These are phyloP conservation scores for Coptodon bakossiorum DNA, from an alignment of 2,113 vertebrate genomes.

Conservation along the genomic window DNA sequence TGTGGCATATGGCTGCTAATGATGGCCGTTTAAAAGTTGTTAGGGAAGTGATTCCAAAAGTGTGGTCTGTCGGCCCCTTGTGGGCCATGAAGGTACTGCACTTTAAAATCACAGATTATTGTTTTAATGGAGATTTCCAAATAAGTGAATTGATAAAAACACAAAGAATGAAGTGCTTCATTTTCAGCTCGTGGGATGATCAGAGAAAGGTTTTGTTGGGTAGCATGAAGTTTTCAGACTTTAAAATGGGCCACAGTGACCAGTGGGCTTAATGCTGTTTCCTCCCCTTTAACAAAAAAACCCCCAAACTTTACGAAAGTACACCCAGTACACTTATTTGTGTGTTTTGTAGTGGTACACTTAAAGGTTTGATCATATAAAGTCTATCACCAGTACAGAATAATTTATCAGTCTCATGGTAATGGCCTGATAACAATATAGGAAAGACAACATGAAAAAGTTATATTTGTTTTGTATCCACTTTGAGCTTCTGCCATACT, in stretches of 20 bases:
- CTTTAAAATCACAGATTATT: not conserved
- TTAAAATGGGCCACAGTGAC: not conserved
- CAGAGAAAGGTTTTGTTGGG: not conserved
- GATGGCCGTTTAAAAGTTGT: not conserved
- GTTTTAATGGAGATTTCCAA: not conserved
- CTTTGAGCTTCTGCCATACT: not conserved
- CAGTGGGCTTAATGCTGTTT: not conserved
- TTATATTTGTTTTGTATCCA: accelerated
- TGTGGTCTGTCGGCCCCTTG: not conserved
- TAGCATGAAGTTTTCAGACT: not conserved
- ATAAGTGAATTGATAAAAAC: not conserved
- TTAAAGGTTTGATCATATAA: not conserved
- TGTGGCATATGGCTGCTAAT: not conserved
- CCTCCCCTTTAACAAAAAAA: not conserved
- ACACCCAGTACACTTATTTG: not conserved
- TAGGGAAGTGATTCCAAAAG: not conserved
- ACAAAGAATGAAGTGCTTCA: not conserved
- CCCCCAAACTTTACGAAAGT: accelerated
- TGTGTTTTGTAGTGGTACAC: not conserved
- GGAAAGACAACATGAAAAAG: not conserved
- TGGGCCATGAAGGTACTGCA: not conserved
- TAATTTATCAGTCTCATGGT: not conserved
- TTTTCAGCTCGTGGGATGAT: not conserved
- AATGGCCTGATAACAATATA: not conserved
- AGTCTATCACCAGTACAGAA: not conserved